Base-by-base conservation (phyloP, 2,888 invertebrate species). In the Dorcus parallelipipedus region DNA sequence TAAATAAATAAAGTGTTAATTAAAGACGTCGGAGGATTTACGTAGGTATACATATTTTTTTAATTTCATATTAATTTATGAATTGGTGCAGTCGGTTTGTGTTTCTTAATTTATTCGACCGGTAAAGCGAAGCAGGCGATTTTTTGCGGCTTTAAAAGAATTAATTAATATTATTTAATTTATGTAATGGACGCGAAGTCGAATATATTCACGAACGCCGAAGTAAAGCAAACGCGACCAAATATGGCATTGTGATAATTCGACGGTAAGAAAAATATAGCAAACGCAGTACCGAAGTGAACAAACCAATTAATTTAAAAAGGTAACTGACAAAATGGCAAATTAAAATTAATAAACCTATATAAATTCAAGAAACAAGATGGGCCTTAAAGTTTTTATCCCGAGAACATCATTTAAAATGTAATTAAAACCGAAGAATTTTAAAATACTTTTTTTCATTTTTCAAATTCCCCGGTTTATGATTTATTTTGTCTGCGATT, bases 401-500 rank as follows among this genome's bases (percentile, higher is more conserved):
- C 58, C 58, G 58, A 58, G 56, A 58, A 56, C 63, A 60, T 58
- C 63, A 58, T 56, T 67, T 64, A 62, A 64, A 64, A 64, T 60
- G 58, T 64, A 75, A 76, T 76, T 76, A 76, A 76, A 76, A 76
- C 74, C 71, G 66, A 69, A 68, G 69, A 70, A 71, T 72, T 69
- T 67, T 64, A 62, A 59, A 64, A 65, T 59, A 69, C 65, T 71
- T 72, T 74, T 74, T 71, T 72, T 72, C 72, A 72, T 73, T 75
- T 75, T 73, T 73, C 71, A 73, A 74, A 75, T 74, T 73, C 74
- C 56, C 61, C 64, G 70, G 72, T 75, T 75, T 77, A 78, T 78
- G 78, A 78, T 78, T 78, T 78, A 78, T 78, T 77, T 78, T 73
- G 76, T 77, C 77, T 77, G 76, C 73, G 73, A 73, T 75, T 76